phyloP scores from a whole-genome alignment of 2,113 vertebrate genomes.

The Varanus komodoensis region DNA sequence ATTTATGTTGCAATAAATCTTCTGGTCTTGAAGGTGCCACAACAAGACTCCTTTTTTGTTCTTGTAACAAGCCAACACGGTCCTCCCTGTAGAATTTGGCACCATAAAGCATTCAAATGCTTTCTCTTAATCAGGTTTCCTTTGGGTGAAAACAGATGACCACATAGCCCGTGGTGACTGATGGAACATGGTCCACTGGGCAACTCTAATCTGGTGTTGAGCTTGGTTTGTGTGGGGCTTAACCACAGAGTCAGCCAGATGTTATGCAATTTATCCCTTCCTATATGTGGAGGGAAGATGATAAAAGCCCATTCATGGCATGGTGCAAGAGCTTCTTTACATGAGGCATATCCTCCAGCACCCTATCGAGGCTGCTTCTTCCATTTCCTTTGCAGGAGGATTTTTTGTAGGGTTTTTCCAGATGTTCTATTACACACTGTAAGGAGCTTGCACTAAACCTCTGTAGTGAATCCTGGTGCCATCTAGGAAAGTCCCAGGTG shows the following conservation, averaged over 20 bases:
- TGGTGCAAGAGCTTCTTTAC: too few relatives aligned
- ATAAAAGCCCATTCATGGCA: not conserved
- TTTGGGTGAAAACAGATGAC: not conserved
- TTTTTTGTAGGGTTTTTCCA: too few relatives aligned
- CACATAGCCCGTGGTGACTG: not conserved
- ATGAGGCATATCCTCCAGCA: too few relatives aligned
- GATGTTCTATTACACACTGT: too few relatives aligned
- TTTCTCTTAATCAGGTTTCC: not conserved
- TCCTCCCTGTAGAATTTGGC: not conserved
- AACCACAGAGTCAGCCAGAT: not conserved
- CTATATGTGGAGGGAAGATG: not conserved
- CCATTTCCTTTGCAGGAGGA: too few relatives aligned
- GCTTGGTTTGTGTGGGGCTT: not conserved
- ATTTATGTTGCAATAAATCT: slow-evolving; percentile 16
- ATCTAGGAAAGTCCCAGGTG: too few relatives aligned
- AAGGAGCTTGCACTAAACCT: too few relatives aligned
- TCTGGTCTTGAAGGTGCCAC: not conserved
- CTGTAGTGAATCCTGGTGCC: too few relatives aligned
- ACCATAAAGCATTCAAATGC: not conserved
- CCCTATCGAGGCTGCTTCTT: too few relatives aligned
- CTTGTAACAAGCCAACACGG: not conserved
- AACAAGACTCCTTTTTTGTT: slow-evolving; percentile 2
- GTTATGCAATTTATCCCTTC: not conserved
- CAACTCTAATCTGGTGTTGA: not conserved
- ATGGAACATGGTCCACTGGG: not conserved